phyloP scores from a whole-genome alignment of 2,888 invertebrate genomes.

The Keiferia lycopersicella region DNA sequence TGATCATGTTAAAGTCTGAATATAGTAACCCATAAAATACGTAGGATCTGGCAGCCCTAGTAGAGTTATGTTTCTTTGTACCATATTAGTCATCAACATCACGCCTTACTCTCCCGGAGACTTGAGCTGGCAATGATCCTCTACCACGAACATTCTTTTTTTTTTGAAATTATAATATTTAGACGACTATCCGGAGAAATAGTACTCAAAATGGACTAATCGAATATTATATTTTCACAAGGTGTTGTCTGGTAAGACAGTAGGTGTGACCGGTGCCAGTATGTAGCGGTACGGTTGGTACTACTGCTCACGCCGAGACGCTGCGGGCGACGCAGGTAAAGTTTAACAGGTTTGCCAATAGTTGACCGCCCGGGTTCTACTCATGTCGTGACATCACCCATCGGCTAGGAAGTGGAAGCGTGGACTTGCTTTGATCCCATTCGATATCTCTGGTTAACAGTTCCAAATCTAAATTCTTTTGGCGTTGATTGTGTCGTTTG shows the following conservation, averaged over 20 bases:
- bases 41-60: slow-evolving; percentile 27
- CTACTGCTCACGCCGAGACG: slow-evolving; percentile 58
- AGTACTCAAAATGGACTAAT: slow-evolving; percentile 80
- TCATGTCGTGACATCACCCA: slow-evolving; percentile 73
- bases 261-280: slow-evolving; percentile 78
- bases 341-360: slow-evolving; percentile 75
- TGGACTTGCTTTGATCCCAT: slow-evolving; percentile 31
- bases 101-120: slow-evolving; percentile 63
- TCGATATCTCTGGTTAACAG: slow-evolving; percentile 14
- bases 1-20: not conserved
- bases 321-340: slow-evolving; percentile 71
- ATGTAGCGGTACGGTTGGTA: slow-evolving; percentile 74
- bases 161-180: slow-evolving; percentile 56
- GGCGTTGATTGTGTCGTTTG: slow-evolving; percentile 60
- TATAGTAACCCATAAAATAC: slow-evolving; percentile 10
- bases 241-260: slow-evolving; percentile 81
- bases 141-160: slow-evolving; percentile 60
- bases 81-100: slow-evolving; percentile 62
- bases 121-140: slow-evolving; percentile 70
- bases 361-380: slow-evolving; percentile 64
- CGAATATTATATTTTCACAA: slow-evolving; percentile 79
- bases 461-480: slow-evolving; percentile 27
- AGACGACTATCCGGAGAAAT: slow-evolving; percentile 62
- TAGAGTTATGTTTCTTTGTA: slow-evolving; percentile 62
- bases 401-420: slow-evolving; percentile 79